These are phyloP conservation scores for Cosmia trapezina DNA, from an alignment of 2,888 invertebrate species.

Conservation along the genomic window DNA sequence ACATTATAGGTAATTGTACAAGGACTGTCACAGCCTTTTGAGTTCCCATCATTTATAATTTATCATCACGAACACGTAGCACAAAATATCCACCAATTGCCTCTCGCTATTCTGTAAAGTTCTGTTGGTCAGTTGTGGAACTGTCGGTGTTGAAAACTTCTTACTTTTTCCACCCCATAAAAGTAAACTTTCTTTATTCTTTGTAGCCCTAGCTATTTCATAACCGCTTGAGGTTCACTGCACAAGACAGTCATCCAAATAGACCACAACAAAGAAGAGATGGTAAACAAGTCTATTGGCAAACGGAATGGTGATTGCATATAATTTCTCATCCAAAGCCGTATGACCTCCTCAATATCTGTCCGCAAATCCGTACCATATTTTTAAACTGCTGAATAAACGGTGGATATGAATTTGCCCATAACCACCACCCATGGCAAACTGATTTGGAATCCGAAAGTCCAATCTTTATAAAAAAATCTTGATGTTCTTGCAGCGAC, in stretches of 20 bases:
- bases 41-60: constrained; percentile 43
- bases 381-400: constrained; percentile 3
- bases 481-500: too few relatives aligned
- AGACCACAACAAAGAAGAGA: not conserved
- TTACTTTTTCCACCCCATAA: constrained; percentile 8
- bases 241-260: constrained; percentile 13
- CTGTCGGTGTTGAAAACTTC: constrained; percentile 1
- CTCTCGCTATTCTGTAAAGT: constrained; percentile 1
- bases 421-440: not conserved
- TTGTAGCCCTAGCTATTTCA: not conserved
- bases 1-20: constrained; percentile 48
- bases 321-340: constrained; percentile 8
- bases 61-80: constrained; percentile 25
- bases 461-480: not conserved
- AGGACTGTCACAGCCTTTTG: constrained; percentile 34
- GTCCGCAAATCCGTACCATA: not conserved
- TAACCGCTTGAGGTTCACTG: not conserved
- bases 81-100: constrained; percentile 14
- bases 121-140: not conserved
- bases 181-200: constrained; percentile 14
- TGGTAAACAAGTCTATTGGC: not conserved
- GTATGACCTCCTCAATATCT: not conserved
- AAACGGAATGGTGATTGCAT: not conserved
- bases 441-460: not conserved
- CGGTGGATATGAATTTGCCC: not conserved